Base-by-base conservation (phyloP, 2,797 vertebrate species). In the Pangasius sanitwongsei region DNA sequence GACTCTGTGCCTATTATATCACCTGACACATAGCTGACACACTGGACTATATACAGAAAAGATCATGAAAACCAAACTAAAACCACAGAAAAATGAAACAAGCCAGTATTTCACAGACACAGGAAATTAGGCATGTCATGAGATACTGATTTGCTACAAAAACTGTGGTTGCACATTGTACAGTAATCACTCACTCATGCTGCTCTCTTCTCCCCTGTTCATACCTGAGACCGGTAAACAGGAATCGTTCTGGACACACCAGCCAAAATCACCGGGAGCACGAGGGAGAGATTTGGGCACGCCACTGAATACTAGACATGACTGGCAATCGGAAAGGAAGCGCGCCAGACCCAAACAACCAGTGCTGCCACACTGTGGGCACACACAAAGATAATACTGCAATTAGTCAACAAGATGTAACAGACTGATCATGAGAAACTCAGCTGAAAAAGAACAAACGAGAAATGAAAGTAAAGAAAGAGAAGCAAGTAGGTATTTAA, bases 161-260 rank as follows among this genome's bases (percentile, higher is more conserved):
- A 63, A 67, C 70, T 89, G 86, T 87, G 85, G 57, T 67, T 61
- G 50, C 57, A 67, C 69, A 83, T 44, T 20, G 59, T 41, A 85
- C 28, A 65, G 4, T 86, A 67, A 69, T 81, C 18, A 57, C 87
- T 83, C 89, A 92, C 92, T 94, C 94, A 12, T 72, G 91, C 93
- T 94, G 91, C 93, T 93, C 92, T 94, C 91, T 69, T 61, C 69
- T 80, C 3, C 41, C 48, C 34, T 85, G 59, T 37, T 93, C 96
- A 97, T 96, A 99, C 98, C 98, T 93, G 96, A 97, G 86, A 96
- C 94, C 2, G 97, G 97, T 50, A 98, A 96, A 95, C 98, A 99
- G 92, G 97, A 97, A 90, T 98, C 97, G 2, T 98, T 98, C 94
- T 99, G 98, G 91, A 98, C 98, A 89, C 98, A 99, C 98, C 98